These are phyloP conservation scores for Coptotermes formosanus DNA, from an alignment of 1,140 invertebrate species.

Conservation along the genomic window DNA sequence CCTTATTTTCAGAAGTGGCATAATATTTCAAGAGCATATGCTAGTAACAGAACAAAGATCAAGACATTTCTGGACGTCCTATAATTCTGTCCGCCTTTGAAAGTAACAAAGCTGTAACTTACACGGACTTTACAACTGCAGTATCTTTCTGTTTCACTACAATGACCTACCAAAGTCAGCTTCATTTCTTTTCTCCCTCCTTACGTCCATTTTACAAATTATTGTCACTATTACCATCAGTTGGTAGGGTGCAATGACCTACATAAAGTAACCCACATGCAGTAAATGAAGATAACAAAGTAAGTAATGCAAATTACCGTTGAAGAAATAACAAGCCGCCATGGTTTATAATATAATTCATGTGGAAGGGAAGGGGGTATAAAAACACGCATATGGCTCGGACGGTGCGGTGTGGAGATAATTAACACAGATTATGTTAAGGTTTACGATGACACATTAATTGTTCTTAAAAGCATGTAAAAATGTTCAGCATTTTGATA, in stretches of 20 bases:
- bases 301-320: not conserved
- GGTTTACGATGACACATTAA: not conserved
- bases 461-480: not conserved
- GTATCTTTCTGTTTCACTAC: too few relatives aligned
- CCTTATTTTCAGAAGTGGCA: too few relatives aligned
- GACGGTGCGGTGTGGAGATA: not conserved
- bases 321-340: not conserved
- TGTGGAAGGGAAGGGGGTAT: not conserved
- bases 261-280: not conserved
- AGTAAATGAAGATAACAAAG: not conserved
- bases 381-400: too few relatives aligned
- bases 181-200: too few relatives aligned
- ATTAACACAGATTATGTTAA: conserved; percentile 18
- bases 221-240: not conserved
- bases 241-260: not conserved
- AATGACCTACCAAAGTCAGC: too few relatives aligned
- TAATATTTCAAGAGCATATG: too few relatives aligned
- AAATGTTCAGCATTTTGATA: not conserved
- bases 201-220: not conserved
- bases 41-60: too few relatives aligned
- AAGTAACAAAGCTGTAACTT: too few relatives aligned
- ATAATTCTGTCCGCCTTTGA: too few relatives aligned
- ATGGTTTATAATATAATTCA: not conserved
- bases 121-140: too few relatives aligned
- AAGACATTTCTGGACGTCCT: too few relatives aligned